Evolutionary conservation across 2,113 vertebrate species (phyloP).

Genomic region (Pomatostomus ruficeps): DNA sequence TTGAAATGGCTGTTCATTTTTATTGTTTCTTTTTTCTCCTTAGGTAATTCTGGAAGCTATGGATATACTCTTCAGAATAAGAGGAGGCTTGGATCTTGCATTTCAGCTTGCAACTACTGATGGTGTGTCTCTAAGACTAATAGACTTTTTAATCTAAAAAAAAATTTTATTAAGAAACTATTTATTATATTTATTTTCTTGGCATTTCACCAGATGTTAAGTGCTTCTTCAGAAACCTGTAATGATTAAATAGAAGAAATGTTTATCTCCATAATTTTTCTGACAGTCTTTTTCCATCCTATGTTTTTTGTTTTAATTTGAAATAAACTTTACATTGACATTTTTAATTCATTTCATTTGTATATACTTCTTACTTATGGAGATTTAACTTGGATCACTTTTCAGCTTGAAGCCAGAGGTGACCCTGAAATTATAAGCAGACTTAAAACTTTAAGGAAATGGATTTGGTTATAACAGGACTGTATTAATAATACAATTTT

Average conservation of each 20-base stretch:
- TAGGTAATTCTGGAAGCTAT: slow-evolving; percentile 66
- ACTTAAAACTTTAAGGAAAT: background rate
- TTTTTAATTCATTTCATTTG: background rate
- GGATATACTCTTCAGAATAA: slow-evolving; percentile 77
- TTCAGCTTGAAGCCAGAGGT: background rate
- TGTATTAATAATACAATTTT: background rate
- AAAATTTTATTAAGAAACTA: background rate
- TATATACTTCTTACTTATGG: background rate
- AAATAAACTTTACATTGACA: background rate
- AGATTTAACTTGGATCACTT: background rate
- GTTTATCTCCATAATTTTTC: background rate
- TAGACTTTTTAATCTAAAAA: background rate
- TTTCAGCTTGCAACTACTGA: slow-evolving; percentile 75
- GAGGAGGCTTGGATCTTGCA: slow-evolving; percentile 79
- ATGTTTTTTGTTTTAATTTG: background rate
- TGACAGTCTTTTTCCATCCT: background rate
- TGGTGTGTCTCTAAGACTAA: slow-evolving; percentile 62
- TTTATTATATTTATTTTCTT: background rate
- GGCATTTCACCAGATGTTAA: background rate
- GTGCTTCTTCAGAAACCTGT: background rate
- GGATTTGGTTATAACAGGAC: background rate
- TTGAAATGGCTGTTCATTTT: background rate
- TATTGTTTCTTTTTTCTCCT: background rate
- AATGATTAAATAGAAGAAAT: background rate
- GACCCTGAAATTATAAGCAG: background rate